These are phyloP conservation scores for Heliconius congener DNA, from an alignment of 1,140 invertebrate species.

Conservation along the genomic window DNA sequence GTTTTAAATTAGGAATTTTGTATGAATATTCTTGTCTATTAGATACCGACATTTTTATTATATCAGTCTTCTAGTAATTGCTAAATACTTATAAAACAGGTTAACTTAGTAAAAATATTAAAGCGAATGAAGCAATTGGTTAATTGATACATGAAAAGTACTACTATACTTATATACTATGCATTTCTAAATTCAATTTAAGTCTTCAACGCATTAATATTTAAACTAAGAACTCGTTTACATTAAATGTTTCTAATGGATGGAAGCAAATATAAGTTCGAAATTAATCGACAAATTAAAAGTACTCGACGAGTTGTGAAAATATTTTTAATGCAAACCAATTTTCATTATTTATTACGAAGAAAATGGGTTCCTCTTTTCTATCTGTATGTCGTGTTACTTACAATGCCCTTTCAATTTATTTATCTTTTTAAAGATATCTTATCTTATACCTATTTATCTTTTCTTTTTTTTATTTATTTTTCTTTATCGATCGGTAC, in stretches of 20 bases:
- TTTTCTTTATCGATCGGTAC: too few relatives aligned
- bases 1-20: neutral
- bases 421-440: too few relatives aligned
- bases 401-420: too few relatives aligned
- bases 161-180: too few relatives aligned
- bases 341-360: too few relatives aligned
- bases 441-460: too few relatives aligned
- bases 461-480: too few relatives aligned
- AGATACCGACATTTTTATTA: neutral
- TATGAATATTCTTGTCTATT: neutral
- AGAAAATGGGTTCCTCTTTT: too few relatives aligned
- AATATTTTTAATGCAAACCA: too few relatives aligned
- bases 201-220: neutral
- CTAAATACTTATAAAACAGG: neutral
- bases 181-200: neutral
- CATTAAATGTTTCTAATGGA: neutral
- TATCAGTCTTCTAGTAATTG: neutral
- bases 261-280: neutral
- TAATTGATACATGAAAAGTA: neutral
- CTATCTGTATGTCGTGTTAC: too few relatives aligned
- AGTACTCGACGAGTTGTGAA: too few relatives aligned
- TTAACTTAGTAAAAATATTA: neutral
- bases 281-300: neutral
- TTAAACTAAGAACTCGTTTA: neutral
- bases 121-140: neutral